Evolutionary conservation across 2,113 vertebrate genomes (phyloP), one percentile per base, ranked within the genome.

Genomic region (Eudyptes chrysolophus): DNA sequence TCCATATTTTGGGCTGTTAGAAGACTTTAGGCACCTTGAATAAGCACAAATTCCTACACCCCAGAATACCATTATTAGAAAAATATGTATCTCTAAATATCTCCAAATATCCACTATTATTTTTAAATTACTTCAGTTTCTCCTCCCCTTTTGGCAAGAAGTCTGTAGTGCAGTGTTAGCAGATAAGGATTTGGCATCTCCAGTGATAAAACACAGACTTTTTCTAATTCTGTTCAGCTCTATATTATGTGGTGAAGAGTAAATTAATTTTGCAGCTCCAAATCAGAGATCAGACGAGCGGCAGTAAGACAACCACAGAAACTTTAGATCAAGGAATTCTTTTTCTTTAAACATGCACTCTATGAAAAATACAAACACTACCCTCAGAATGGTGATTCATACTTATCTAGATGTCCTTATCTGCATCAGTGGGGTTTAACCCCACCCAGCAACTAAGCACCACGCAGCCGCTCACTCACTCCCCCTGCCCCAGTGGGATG

Each of bases 261-360:
- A 90, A 93, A 95, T 89, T 54, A 70, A 92, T 84, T 96, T 88
- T 92, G 51, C 89, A 75, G 49, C 81, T 92, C 61, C 49, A 92
- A 69, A 84, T 76, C 66, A 92, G 80, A 76, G 84, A 90, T 89
- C 74, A 92, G 75, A 81, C 74, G 81, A 66, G 42, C 0, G 1
- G 16, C 66, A 89, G 40, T 48, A 87, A 90, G 78, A 62, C 11
- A 74, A 81, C 6, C 27, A n/a, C 8, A 77, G 78, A 85, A 71
- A 55, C 54, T 92, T 89, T 46, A 96, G 24, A 93, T 83, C 36
- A 64, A 96, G 75, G 66, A n/a, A 80, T 27, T 74, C 1, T 64
- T 83, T 52, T 89, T 61, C 65, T 84, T 96, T 70, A 86, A 90
- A 70, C 51, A 81, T 20, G 6, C 15, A 30, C 40, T 78, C 36